Conservation (phyloP, 2,797 vertebrate species). For the Ptychadena robeensis region DNA sequence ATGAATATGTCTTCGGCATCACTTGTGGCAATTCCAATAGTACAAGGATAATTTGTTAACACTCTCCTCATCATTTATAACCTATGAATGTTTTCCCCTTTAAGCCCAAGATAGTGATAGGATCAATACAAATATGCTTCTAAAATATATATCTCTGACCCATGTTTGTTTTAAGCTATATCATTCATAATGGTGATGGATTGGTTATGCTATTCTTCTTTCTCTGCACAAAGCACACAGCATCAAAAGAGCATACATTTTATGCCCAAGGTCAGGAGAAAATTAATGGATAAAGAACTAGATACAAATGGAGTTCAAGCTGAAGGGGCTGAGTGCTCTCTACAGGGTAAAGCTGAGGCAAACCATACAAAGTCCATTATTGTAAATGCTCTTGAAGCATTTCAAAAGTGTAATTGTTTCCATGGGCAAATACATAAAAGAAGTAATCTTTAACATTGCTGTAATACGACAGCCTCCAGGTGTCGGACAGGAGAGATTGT, state of each 20-base stretch:
- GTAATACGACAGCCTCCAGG: constrained; percentile 74
- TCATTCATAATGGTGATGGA: constrained; percentile 91
- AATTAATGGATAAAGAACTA: constrained; percentile 88
- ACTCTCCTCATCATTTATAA: constrained; percentile 74
- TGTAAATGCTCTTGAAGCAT: constrained; percentile 78
- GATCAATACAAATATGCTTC: constrained; percentile 81
- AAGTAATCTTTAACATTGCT: constrained; percentile 70
- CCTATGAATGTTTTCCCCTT: constrained; percentile 68
- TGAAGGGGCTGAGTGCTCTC: constrained; percentile 80
- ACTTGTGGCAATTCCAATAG: constrained; percentile 64
- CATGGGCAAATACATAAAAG: constrained; percentile 79
- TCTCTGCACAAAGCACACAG: constrained; percentile 78
- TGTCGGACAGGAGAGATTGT: constrained; percentile 64
- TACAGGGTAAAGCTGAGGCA: constrained; percentile 79
- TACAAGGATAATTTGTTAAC: constrained; percentile 69
- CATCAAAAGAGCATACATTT: constrained; percentile 82
- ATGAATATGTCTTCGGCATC: constrained; percentile 66
- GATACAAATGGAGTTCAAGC: constrained; percentile 87
- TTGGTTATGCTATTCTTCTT: constrained; percentile 82
- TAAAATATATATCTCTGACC: constrained; percentile 81
- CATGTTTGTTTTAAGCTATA: constrained; percentile 83
- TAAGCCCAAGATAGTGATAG: constrained; percentile 72
- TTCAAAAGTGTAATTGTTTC: constrained; percentile 80
- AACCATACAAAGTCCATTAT: constrained; percentile 84
- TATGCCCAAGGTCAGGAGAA: constrained; percentile 84